These are phyloP conservation scores for Bubo scandiacus DNA, from an alignment of 2,113 vertebrate genomes.

Conservation along the genomic window DNA sequence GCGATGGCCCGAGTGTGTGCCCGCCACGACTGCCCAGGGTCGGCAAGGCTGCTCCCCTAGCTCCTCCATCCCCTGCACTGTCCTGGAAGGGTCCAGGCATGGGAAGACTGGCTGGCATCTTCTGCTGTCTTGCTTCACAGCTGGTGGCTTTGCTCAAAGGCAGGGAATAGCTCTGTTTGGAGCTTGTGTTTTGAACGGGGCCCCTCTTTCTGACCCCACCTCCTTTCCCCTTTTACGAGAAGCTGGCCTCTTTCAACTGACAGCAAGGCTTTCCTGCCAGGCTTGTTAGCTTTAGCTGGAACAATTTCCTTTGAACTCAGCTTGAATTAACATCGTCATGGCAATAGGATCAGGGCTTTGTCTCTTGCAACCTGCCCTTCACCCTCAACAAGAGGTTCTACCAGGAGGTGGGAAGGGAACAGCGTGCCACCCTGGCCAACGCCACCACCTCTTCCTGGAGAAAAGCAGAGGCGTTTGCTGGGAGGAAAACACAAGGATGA, in stretches of 20 bases:
- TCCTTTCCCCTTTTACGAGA: slow-evolving; percentile 35
- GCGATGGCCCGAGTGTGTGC: fast-evolving
- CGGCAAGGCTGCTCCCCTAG: background rate
- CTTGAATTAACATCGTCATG: slow-evolving; percentile 79
- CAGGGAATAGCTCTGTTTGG: background rate
- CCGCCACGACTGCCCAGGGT: background rate
- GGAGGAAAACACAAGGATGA: background rate
- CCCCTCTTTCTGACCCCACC: slow-evolving; percentile 14
- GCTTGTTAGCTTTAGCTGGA: slow-evolving; percentile 71
- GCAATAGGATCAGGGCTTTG: slow-evolving; percentile 71
- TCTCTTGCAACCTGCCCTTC: slow-evolving; percentile 69
- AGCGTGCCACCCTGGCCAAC: background rate
- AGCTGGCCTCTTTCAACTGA: slow-evolving; percentile 35
- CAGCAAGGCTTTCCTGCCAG: slow-evolving; percentile 61
- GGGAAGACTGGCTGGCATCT: background rate
- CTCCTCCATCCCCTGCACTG: background rate
- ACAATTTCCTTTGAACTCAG: slow-evolving; percentile 78
- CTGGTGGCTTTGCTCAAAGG: background rate
- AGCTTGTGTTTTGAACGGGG: background rate
- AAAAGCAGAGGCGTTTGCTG: background rate
- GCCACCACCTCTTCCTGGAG: background rate
- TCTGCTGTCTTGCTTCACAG: background rate
- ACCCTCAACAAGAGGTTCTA: slow-evolving; percentile 29
- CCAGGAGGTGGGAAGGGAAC: background rate
- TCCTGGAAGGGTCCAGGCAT: background rate